Evolutionary conservation across 1,140 invertebrate genomes (phyloP).

Genomic region (Mesaphorura yosii): DNA sequence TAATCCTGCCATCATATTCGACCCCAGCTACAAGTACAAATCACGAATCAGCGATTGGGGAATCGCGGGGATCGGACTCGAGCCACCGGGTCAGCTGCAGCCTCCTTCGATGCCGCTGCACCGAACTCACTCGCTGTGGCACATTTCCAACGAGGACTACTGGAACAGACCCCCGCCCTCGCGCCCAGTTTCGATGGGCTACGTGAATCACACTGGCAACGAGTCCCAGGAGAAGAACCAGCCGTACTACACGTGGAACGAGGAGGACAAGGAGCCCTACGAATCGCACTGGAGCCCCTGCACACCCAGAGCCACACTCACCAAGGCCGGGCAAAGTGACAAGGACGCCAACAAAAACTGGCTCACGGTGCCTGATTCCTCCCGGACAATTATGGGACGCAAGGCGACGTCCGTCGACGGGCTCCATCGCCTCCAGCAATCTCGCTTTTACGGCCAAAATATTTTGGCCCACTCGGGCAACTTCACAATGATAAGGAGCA

Average conservation of each 20-base stretch:
- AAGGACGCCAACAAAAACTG: slow-evolving; percentile 3
- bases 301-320: neutral
- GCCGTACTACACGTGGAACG: neutral
- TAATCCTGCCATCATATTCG: slow-evolving; percentile 25
- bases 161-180: slow-evolving; percentile 33
- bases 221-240: neutral
- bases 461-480: slow-evolving; percentile 5
- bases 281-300: neutral
- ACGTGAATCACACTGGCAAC: slow-evolving; percentile 32
- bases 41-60: slow-evolving; percentile 26
- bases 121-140: slow-evolving; percentile 24
- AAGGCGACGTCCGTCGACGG: slow-evolving; percentile 24
- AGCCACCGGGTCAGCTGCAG: slow-evolving; percentile 12
- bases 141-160: slow-evolving; percentile 31
- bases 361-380: neutral
- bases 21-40: slow-evolving; percentile 22
- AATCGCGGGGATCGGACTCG: slow-evolving; percentile 28
- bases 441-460: slow-evolving; percentile 22
- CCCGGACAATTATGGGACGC: slow-evolving; percentile 10
- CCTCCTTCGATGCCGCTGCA: slow-evolving; percentile 8
- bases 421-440: slow-evolving; percentile 24
- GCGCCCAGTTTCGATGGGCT: slow-evolving; percentile 31
- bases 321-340: neutral
- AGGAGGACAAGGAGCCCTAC: neutral
- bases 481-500: no score